Evolutionary conservation across 2,113 vertebrate genomes (phyloP).

Genomic region (Anguilla japonica): DNA sequence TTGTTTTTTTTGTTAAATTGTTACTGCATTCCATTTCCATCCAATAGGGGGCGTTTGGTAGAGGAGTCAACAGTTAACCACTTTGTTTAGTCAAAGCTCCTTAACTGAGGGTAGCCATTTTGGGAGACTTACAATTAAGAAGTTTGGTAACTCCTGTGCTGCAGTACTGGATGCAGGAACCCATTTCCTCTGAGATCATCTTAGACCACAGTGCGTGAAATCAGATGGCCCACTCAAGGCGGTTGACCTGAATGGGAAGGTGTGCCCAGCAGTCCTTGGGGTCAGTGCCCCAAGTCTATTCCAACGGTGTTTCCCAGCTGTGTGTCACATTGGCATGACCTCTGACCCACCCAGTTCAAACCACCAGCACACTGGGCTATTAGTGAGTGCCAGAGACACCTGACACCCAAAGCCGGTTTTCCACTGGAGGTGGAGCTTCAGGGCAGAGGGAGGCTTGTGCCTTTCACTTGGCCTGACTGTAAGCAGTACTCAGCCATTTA

Average conservation of each 20-base stretch:
- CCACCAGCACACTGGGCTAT: background rate
- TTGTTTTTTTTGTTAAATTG: background rate
- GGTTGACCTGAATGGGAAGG: background rate
- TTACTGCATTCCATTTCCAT: background rate
- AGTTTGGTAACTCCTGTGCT: background rate
- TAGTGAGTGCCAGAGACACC: background rate
- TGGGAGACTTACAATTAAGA: background rate
- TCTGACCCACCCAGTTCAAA: background rate
- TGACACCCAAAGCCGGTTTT: background rate
- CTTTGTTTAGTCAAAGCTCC: background rate
- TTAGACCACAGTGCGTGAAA: too few species aligned
- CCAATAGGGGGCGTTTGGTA: background rate
- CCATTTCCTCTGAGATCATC: background rate
- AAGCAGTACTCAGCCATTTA: too few species aligned
- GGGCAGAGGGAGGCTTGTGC: background rate
- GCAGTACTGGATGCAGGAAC: background rate
- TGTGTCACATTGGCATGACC: background rate
- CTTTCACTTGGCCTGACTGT: too few species aligned
- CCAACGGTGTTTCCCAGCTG: background rate
- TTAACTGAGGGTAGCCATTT: background rate
- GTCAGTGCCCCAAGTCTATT: background rate
- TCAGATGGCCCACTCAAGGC: too few species aligned
- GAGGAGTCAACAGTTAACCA: background rate
- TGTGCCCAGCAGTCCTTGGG: background rate
- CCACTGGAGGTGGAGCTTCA: background rate